Percentiles rank a stretch among this genome's conserved stretches.
These are phyloP conservation scores for Stramonita haemastoma DNA, from an alignment of 2,888 invertebrate species.

Conservation along the genomic window DNA sequence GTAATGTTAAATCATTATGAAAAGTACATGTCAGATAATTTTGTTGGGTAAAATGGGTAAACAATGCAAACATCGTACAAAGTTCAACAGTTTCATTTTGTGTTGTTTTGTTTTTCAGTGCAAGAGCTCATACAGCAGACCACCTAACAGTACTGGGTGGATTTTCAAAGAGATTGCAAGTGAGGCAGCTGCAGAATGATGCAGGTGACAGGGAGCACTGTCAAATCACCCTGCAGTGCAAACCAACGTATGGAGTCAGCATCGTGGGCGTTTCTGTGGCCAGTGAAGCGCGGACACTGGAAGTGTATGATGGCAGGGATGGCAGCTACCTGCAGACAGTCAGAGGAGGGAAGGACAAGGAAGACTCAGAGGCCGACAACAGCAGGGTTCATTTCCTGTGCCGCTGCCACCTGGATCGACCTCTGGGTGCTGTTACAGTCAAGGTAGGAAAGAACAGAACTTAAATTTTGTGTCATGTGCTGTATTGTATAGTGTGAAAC, in stretches of 20 bases:
- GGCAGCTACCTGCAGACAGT: slow-evolving; percentile 38
- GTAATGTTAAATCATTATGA: too few species aligned
- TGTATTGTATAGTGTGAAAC: background rate
- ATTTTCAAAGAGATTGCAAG: slow-evolving; percentile 2
- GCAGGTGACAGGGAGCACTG: background rate
- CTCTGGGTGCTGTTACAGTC: background rate
- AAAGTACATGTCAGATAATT: too few species aligned
- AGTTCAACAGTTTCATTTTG: too few species aligned
- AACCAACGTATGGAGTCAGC: background rate
- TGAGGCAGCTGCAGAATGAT: background rate
- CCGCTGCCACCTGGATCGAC: slow-evolving; percentile 7
- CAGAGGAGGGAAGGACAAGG: slow-evolving; percentile 27
- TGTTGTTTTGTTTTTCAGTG: background rate
- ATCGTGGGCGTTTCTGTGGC: slow-evolving; percentile 18
- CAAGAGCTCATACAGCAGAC: background rate
- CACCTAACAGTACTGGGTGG: background rate
- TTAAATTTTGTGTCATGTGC: background rate
- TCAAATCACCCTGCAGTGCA: slow-evolving; percentile 27
- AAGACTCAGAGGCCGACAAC: slow-evolving; percentile 39
- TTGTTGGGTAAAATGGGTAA: too few species aligned
- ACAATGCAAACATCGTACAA: too few species aligned
- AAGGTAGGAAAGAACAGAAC: slow-evolving; percentile 23
- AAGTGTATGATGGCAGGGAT: slow-evolving; percentile 27
- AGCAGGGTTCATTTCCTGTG: slow-evolving; percentile 38
- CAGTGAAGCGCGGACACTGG: slow-evolving; percentile 36